Base-by-base conservation (phyloP, 1,140 invertebrate species). In the Rhyacophila brunnea region DNA sequence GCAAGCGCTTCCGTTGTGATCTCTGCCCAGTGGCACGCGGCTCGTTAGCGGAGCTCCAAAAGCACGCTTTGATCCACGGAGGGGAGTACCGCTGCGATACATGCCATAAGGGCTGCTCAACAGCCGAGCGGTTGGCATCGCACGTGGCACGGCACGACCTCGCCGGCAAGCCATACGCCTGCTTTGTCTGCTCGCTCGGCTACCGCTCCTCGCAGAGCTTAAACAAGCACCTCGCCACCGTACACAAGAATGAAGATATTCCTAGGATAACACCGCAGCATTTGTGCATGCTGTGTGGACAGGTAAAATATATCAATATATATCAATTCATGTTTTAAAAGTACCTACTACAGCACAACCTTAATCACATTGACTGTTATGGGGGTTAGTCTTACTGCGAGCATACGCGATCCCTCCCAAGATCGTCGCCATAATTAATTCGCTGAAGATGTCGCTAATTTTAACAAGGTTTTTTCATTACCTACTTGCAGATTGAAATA, bases 31-130 rank as follows among this genome's bases (percentile, higher is more conserved):
- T 42, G 6, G 28, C 50, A 15, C 58, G 62, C 3, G 28, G 11
- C 9, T 54, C 58, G 5, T 5, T 47, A 1, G 42, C 48, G 0
- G 62, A 65, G 36, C 28, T 65, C 20, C 45, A 51, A 13, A 53
- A 58, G 28, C 62, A 65, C 35, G 34, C 32, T n/a, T 13, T 55
- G 13, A 56, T 60, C 0, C 62, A 65, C 20, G 50, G 58, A 3
- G 62, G 55, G 5, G 58, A 57, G 20, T 65, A 58, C 45, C 52
- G 62, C 34, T 65, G 62, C 43, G 62, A 65, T 43, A 65, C 62
- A 7, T 65, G 62, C 23, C 62, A 65, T 46, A 40, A 49, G 14
- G 54, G 58, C 14, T 60, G 55, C 38, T 42, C 48, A 19, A 48
- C 53, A 0, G 58, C 62, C 6, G 58, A 56, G 11, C n/a, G 49